Evolutionary conservation across 2,888 invertebrate species (phyloP).

Genomic region (Drosophila macrospina): DNA sequence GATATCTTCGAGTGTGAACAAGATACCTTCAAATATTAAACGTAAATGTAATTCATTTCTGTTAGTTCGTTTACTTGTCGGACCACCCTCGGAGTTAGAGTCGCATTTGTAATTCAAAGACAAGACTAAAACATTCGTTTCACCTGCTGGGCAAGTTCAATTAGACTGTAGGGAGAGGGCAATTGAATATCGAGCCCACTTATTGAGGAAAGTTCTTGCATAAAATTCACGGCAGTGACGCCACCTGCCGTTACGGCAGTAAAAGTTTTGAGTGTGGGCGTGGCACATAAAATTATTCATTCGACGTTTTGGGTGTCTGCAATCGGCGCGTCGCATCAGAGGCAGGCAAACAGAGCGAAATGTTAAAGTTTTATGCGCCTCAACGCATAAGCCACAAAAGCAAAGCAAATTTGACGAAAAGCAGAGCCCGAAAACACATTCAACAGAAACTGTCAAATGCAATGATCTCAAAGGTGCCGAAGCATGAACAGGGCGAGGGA

Average conservation of each 20-base stretch:
- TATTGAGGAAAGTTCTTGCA: slow-evolving; percentile 54
- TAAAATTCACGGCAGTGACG: slow-evolving; percentile 40
- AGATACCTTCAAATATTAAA: background rate
- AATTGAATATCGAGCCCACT: slow-evolving; percentile 49
- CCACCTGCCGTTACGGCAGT: slow-evolving; percentile 33
- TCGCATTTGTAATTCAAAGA: slow-evolving; percentile 5
- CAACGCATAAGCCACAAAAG: slow-evolving; percentile 58
- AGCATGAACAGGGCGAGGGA: background rate
- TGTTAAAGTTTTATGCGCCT: slow-evolving; percentile 72
- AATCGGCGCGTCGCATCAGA: slow-evolving; percentile 7
- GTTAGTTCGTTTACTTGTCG: background rate
- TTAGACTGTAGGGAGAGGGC: slow-evolving; percentile 46
- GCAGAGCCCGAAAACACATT: slow-evolving; percentile 32
- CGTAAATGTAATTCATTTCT: background rate
- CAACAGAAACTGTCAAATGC: slow-evolving; percentile 50
- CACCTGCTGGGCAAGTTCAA: slow-evolving; percentile 36
- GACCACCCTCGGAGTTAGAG: slow-evolving; percentile 2
- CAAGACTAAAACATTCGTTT: slow-evolving; percentile 12
- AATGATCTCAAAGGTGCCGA: slow-evolving; percentile 33
- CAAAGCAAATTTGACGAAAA: slow-evolving; percentile 36
- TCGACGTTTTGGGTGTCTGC: slow-evolving; percentile 76
- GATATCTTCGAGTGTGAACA: background rate
- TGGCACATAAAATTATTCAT: slow-evolving; percentile 78
- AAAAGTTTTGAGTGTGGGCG: slow-evolving; percentile 60
- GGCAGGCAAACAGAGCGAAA: slow-evolving; percentile 57